A percentile compares a stretch with the other conserved stretches of the same genome.
phyloP scores from a whole-genome alignment of 1,140 invertebrate genomes.

The Chironomus striatipennis region DNA sequence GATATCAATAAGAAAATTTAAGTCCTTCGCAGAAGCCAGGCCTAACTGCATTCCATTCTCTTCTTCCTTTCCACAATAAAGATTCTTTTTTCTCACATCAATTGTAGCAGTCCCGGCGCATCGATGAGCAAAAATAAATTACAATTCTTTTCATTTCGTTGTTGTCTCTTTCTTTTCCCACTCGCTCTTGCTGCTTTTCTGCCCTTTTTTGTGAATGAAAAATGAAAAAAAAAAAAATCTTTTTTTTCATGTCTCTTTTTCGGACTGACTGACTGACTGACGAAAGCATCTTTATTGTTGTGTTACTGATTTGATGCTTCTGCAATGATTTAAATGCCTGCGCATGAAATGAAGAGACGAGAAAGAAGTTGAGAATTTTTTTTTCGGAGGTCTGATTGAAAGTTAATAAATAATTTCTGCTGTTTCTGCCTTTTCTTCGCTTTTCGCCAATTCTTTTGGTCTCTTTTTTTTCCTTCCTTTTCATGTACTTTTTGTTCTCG shows the following conservation, averaged over 20 bases:
- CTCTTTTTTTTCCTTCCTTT: too few species aligned
- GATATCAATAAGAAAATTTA: not conserved
- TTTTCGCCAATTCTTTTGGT: too few species aligned
- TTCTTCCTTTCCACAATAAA: not conserved
- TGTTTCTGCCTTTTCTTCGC: not conserved
- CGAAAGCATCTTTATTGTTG: slow-evolving; percentile 12
- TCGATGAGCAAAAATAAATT: slow-evolving; percentile 18
- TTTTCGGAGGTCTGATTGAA: not conserved
- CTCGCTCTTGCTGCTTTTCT: not conserved
- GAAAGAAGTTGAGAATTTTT: not conserved
- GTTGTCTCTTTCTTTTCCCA: not conserved
- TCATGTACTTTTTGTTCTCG: not conserved
- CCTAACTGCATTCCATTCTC: not conserved
- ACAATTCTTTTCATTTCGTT: not conserved
- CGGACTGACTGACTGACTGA: not conserved
- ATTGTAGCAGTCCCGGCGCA: not conserved
- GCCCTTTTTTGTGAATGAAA: slow-evolving; percentile 23
- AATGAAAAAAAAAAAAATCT: not conserved
- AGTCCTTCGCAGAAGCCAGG: slow-evolving; percentile 10
- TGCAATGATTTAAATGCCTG: slow-evolving; percentile 12
- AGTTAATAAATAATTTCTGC: slow-evolving; percentile 14
- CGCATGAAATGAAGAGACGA: not conserved
- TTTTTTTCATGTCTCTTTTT: not conserved
- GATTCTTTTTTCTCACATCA: not conserved
- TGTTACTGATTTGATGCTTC: slow-evolving; percentile 12